Conservation (phyloP, 2,797 vertebrate genomes). For the Adrianichthys oophorus region DNA sequence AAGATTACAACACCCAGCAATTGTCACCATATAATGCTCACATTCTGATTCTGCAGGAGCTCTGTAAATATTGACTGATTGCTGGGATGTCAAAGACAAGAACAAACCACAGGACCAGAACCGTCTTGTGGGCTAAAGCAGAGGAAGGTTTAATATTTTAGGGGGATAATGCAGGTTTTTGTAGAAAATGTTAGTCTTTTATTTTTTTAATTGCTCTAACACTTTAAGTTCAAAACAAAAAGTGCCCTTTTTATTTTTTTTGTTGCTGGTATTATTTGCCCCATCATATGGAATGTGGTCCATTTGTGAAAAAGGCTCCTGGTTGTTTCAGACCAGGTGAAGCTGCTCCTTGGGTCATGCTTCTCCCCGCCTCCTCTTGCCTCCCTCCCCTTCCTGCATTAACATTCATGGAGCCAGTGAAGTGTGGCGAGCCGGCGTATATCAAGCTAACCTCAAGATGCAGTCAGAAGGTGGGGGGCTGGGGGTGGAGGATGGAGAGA, state of each 20-base stretch:
- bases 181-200: too few relatives aligned
- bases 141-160: neutral
- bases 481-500: constrained; percentile 11
- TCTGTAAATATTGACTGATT: constrained; percentile 47
- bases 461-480: constrained; percentile 15
- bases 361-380: neutral
- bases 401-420: constrained; percentile 82
- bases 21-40: constrained; percentile 65
- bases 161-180: too few relatives aligned
- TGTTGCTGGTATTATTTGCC: constrained; percentile 11
- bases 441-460: constrained; percentile 63
- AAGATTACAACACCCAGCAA: constrained; percentile 65
- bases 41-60: constrained; percentile 64
- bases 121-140: constrained; percentile 2
- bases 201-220: neutral
- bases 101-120: constrained; percentile 1
- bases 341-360: constrained; percentile 30
- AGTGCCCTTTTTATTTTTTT: constrained; percentile 5
- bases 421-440: constrained; percentile 69
- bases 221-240: neutral
- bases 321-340: constrained; percentile 58
- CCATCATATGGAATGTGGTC: constrained; percentile 9
- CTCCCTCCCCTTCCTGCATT: constrained; percentile 56
- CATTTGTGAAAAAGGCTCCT: constrained; percentile 28
- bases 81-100: constrained; percentile 8